These are phyloP conservation scores for Urosaurus nigricauda DNA, from an alignment of 2,797 vertebrate genomes.

Conservation along the genomic window DNA sequence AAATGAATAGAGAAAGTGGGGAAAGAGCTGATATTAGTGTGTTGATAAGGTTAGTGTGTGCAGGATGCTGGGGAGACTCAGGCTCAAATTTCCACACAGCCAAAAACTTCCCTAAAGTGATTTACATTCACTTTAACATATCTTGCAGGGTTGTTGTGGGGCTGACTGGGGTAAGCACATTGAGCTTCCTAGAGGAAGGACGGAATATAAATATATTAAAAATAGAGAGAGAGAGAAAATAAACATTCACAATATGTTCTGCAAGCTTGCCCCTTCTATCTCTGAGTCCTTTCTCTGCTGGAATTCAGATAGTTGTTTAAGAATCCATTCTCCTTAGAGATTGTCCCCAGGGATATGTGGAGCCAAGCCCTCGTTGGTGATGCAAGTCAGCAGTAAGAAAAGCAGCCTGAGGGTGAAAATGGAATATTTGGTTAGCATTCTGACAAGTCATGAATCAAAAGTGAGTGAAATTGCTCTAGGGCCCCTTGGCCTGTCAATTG, in stretches of 20 bases:
- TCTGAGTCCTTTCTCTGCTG: constrained; percentile 1
- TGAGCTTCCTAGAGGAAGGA: background rate
- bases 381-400: constrained; percentile 67
- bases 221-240: background rate
- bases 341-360: constrained; percentile 1
- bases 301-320: constrained; percentile 26
- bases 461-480: constrained; percentile 71
- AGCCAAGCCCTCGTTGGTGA: constrained; percentile 52
- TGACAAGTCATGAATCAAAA: constrained; percentile 80
- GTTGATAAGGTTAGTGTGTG: background rate
- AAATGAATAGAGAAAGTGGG: no score
- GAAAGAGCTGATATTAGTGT: background rate
- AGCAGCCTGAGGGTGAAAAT: constrained; percentile 71
- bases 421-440: constrained; percentile 76
- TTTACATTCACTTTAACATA: background rate
- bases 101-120: background rate
- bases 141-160: background rate
- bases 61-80: background rate
- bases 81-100: background rate
- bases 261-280: background rate
- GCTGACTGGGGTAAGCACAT: background rate
- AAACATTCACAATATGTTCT: background rate
- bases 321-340: constrained; percentile 16
- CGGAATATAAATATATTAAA: background rate
- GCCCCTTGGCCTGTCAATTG: constrained; percentile 64